These are phyloP conservation scores for Hystrix cristata DNA, from an alignment of 2,113 vertebrate species.

Conservation along the genomic window DNA sequence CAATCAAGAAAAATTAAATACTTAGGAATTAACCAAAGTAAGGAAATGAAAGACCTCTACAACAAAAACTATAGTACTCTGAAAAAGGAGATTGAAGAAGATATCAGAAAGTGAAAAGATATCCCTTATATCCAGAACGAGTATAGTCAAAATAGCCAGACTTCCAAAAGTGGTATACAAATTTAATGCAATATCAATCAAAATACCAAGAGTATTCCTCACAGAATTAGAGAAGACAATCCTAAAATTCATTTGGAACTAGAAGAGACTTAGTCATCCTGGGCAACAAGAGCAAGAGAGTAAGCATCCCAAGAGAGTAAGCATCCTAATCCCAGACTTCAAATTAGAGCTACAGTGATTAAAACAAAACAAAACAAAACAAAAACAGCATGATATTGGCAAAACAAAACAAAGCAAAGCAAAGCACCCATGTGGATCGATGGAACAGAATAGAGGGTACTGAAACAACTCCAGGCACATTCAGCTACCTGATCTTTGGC, in stretches of 20 bases:
- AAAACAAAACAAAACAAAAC: background rate
- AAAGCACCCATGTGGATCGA: background rate
- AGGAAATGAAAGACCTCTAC: too few species aligned
- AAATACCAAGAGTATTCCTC: background rate
- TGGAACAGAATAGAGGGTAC: background rate
- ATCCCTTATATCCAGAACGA: too few species aligned
- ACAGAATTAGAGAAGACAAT: background rate
- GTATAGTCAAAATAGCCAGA: background rate
- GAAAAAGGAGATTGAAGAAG: background rate
- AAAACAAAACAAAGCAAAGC: background rate
- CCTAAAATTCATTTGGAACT: background rate
- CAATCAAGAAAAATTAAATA: too few species aligned
- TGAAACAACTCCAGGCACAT: background rate
- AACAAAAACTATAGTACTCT: too few species aligned
- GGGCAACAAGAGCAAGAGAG: background rate
- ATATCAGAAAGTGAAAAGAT: background rate
- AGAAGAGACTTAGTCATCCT: background rate
- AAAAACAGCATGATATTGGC: background rate
- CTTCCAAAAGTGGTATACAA: background rate
- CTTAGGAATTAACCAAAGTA: too few species aligned
- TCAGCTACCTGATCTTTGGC: background rate
- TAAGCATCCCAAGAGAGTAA: background rate
- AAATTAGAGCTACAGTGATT: background rate
- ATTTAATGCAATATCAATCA: background rate
- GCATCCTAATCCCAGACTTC: background rate